phyloP scores from a whole-genome alignment of 2,797 vertebrate species.

The Petrocephalus sullivani region DNA sequence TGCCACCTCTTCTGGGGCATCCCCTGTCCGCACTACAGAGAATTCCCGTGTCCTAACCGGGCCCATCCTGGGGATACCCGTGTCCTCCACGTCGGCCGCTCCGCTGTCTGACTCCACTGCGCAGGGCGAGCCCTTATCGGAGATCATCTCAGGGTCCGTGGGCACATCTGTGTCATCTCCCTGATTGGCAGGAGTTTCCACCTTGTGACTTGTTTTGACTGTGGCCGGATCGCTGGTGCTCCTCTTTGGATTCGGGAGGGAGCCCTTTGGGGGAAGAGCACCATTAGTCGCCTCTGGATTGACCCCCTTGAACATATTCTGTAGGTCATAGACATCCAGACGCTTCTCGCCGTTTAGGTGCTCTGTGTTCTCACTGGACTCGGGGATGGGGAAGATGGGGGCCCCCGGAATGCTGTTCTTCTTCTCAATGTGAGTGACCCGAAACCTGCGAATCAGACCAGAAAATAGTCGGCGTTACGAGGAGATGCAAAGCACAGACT shows the following conservation, averaged over 20 bases:
- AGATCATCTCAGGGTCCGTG: slow-evolving; percentile 12
- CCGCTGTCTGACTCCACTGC: background rate
- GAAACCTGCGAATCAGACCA: slow-evolving; percentile 62
- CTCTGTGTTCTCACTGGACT: slow-evolving; percentile 46
- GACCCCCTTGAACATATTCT: slow-evolving; percentile 62
- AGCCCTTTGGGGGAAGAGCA: slow-evolving; percentile 45
- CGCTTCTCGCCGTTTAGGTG: slow-evolving; percentile 47
- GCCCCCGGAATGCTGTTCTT: slow-evolving; percentile 60
- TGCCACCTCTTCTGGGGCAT: slow-evolving; percentile 23
- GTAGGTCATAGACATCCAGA: slow-evolving; percentile 56
- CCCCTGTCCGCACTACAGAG: slow-evolving; percentile 44
- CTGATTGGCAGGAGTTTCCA: background rate
- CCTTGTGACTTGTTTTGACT: slow-evolving; percentile 28
- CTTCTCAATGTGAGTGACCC: slow-evolving; percentile 84
- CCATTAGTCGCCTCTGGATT: slow-evolving; percentile 55
- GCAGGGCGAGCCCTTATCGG: slow-evolving; percentile 7
- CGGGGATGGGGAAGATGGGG: slow-evolving; percentile 37
- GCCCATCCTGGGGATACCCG: slow-evolving; percentile 33
- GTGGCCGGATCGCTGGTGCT: slow-evolving; percentile 51
- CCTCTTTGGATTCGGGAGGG: slow-evolving; percentile 49
- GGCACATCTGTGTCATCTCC: slow-evolving; percentile 22
- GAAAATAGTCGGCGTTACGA: background rate
- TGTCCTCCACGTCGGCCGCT: background rate
- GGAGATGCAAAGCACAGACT: background rate
- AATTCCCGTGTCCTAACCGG: slow-evolving; percentile 50